These are phyloP conservation scores for Drosophila littoralis DNA, from an alignment of 1,140 invertebrate genomes.

Conservation along the genomic window DNA sequence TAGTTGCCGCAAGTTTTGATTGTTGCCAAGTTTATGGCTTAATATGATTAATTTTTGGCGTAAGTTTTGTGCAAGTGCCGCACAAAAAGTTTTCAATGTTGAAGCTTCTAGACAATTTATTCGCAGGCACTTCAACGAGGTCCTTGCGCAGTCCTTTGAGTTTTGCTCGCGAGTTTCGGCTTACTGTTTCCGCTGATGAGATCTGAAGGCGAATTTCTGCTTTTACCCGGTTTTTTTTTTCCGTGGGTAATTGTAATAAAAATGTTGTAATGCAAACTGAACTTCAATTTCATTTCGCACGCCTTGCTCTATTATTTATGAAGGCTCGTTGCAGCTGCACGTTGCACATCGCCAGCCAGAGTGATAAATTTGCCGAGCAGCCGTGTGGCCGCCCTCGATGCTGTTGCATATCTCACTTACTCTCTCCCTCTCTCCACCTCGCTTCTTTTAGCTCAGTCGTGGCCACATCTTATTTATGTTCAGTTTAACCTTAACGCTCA, in stretches of 20 bases:
- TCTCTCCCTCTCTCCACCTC: conserved; percentile 12
- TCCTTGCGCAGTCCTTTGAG: conserved; percentile 12
- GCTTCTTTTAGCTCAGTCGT: not conserved
- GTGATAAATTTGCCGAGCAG: conserved; percentile 68
- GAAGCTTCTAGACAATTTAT: conserved; percentile 40
- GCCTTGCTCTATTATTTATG: conserved; percentile 67
- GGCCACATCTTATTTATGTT: conserved; percentile 70
- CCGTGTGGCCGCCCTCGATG: conserved; percentile 27
- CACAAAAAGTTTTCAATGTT: conserved; percentile 28
- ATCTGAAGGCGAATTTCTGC: conserved; percentile 8
- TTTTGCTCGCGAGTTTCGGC: not conserved
- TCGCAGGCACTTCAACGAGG: not conserved
- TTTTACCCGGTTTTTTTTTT: not conserved
- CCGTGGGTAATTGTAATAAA: conserved; percentile 54
- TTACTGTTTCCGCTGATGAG: conserved; percentile 23
- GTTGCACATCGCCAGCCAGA: conserved; percentile 46
- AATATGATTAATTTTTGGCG: conserved; percentile 71
- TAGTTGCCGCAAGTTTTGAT: conserved; percentile 64
- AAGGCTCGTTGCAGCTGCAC: conserved; percentile 37
- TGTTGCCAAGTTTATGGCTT: conserved; percentile 55
- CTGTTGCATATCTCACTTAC: conserved; percentile 9
- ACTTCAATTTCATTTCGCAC: conserved; percentile 68
- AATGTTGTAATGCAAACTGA: conserved; percentile 50
- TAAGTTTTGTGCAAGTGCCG: conserved; percentile 33
- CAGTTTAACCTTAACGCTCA: conserved; percentile 78